Evolutionary conservation across 2,113 vertebrate genomes (phyloP).

Genomic region (Piprites chloris): DNA sequence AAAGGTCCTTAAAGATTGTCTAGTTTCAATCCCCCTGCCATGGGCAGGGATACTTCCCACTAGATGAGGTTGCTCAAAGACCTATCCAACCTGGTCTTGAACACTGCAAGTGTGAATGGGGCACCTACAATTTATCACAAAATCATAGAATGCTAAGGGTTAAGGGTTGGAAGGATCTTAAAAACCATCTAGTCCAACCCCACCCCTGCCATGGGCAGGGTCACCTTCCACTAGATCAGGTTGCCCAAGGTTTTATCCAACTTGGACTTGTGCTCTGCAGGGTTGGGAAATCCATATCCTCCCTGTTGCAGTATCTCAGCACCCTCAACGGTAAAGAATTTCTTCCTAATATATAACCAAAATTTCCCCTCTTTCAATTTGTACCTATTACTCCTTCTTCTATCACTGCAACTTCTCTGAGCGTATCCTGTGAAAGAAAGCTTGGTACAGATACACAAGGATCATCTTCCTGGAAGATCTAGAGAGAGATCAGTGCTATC

Average conservation of each 20-base stretch:
- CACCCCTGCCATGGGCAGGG: fast-evolving
- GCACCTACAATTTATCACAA: not conserved
- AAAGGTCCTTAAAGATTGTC: not conserved
- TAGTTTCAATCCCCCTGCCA: not conserved
- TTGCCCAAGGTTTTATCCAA: not conserved
- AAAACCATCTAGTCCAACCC: not conserved
- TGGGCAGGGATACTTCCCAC: not conserved
- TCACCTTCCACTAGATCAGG: not conserved
- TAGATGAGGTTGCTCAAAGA: not conserved
- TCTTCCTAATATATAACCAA: not conserved
- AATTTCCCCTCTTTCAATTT: not conserved
- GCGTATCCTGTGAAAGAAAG: not conserved
- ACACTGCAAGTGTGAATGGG: not conserved
- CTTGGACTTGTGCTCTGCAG: not conserved
- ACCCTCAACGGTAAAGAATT: not conserved
- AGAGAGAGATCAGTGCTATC: not conserved
- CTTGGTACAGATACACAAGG: not conserved
- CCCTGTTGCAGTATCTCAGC: not conserved
- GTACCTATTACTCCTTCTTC: not conserved
- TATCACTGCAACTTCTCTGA: not conserved
- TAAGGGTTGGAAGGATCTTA: not conserved
- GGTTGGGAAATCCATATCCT: not conserved
- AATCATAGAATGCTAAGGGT: not conserved
- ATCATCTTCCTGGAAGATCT: not conserved
- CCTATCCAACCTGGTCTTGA: not conserved